These are phyloP conservation scores for Folsomia manolachei DNA, from an alignment of 2,888 invertebrate species.

Conservation along the genomic window DNA sequence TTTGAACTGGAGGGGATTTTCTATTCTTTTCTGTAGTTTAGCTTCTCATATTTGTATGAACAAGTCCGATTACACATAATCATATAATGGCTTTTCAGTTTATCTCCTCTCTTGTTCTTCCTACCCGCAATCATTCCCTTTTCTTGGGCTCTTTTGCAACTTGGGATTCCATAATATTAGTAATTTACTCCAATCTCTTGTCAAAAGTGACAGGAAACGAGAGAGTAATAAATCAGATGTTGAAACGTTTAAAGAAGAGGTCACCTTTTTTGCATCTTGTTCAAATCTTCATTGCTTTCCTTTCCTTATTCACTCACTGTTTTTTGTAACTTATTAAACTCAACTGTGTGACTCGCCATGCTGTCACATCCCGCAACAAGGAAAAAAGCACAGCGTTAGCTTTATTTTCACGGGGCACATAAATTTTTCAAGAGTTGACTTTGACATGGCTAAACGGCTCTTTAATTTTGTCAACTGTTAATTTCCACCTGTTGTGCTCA, in stretches of 20 bases:
- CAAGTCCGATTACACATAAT: neutral
- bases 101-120: neutral
- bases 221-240: slow-evolving; percentile 31
- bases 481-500: neutral
- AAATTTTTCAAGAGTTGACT: neutral
- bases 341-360: too few relatives aligned
- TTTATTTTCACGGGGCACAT: neutral
- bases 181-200: slow-evolving; percentile 24
- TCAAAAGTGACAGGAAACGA: slow-evolving; percentile 26
- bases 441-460: neutral
- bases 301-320: too few relatives aligned
- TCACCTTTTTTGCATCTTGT: neutral
- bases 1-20: neutral
- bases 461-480: neutral
- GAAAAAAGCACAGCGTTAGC: too few relatives aligned
- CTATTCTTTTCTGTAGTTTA: too few relatives aligned
- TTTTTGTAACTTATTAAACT: too few relatives aligned
- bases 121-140: too few relatives aligned
- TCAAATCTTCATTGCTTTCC: neutral
- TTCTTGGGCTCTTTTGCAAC: neutral
- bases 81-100: neutral
- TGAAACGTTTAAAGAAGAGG: slow-evolving; percentile 17
- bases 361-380: neutral
- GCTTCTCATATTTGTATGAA: neutral
- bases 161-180: neutral